phyloP scores from a whole-genome alignment of 2,888 invertebrate species.

The Ochropacha duplaris region DNA sequence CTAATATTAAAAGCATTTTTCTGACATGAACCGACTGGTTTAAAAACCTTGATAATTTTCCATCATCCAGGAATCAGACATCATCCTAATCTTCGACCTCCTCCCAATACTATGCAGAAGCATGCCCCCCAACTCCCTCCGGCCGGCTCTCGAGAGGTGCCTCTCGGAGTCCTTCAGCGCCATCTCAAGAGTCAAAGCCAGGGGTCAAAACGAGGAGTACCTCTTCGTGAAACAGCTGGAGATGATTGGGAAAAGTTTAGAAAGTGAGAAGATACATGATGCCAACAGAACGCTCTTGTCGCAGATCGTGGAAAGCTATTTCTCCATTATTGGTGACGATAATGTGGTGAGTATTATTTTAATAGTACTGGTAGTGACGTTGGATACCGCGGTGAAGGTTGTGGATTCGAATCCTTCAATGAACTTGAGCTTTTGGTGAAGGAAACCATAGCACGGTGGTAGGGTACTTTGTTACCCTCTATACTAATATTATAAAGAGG shows the following conservation, averaged over 20 bases:
- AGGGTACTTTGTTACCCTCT: no score
- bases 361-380: no score
- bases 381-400: no score
- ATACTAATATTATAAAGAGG: no score
- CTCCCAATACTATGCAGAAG: conserved; percentile 82
- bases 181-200: conserved; percentile 34
- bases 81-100: conserved; percentile 71
- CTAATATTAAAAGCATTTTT: no score
- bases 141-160: conserved; percentile 78
- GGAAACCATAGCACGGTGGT: no score
- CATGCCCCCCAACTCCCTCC: conserved; percentile 81
- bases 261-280: conserved; percentile 80
- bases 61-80: conserved; percentile 69
- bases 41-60: no score
- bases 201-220: conserved; percentile 28
- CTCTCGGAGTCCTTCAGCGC: conserved; percentile 58
- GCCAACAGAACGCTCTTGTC: conserved; percentile 82
- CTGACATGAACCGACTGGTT: no score
- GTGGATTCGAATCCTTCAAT: no score
- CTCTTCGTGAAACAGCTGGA: conserved; percentile 53
- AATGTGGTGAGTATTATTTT: conserved; percentile 57
- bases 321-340: conserved; percentile 65
- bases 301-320: conserved; percentile 73
- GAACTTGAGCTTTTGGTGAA: no score
- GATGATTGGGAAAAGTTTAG: conserved; percentile 66